Evolutionary conservation across 2,113 vertebrate genomes (phyloP).

Genomic region (Oncorhynchus clarkii): DNA sequence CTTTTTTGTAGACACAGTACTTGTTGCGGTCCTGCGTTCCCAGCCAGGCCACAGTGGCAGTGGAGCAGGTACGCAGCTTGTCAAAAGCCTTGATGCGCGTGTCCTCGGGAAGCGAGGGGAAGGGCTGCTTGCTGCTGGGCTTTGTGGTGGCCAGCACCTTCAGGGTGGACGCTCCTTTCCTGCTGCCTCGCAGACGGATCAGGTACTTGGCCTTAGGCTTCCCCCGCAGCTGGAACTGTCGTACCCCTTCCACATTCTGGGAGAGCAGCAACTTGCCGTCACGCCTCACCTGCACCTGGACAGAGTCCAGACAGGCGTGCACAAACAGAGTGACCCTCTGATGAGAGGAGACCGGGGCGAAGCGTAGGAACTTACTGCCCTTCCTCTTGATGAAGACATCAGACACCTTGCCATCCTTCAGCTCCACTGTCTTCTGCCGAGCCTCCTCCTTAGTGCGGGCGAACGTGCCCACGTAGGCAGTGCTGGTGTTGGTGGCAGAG

Average conservation of each 20-base stretch:
- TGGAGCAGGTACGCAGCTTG: conserved; percentile 92
- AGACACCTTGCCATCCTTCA: conserved; percentile 91
- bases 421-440: conserved; percentile 86
- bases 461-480: conserved; percentile 92
- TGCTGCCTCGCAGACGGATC: conserved; percentile 87
- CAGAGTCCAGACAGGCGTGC: conserved; percentile 86
- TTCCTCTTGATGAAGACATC: conserved; percentile 92
- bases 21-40: conserved; percentile 97
- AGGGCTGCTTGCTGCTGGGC: conserved; percentile 87
- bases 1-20: conserved; percentile 92
- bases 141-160: conserved; percentile 88
- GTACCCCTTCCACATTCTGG: conserved; percentile 86
- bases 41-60: conserved; percentile 92
- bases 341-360: conserved; percentile 91
- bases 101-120: conserved; percentile 93
- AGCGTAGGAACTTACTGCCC: conserved; percentile 87
- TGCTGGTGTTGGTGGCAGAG: conserved; percentile 87
- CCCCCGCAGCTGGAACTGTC: conserved; percentile 90
- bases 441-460: conserved; percentile 94
- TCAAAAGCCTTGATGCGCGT: conserved; percentile 95
- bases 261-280: conserved; percentile 90
- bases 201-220: conserved; percentile 95
- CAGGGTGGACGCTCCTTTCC: conserved; percentile 86
- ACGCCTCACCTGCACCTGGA: conserved; percentile 89
- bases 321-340: conserved; percentile 89